Evolutionary conservation across 2,113 vertebrate genomes (phyloP).

Genomic region (Motacilla tschutschensis): DNA sequence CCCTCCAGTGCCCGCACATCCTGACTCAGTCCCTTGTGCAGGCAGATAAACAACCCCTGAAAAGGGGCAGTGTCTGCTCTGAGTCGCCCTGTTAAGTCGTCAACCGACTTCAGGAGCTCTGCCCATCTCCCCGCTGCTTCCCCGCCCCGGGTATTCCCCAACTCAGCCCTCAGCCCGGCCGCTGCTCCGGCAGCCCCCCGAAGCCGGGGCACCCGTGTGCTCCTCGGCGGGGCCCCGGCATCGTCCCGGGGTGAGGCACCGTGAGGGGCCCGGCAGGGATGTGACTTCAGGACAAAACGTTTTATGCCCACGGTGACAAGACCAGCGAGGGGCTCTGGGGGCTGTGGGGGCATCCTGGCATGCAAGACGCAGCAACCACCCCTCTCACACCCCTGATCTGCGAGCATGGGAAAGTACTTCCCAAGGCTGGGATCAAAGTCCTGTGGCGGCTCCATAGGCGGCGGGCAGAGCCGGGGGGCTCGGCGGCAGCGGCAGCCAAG

Average conservation of each 20-base stretch:
- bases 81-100: neutral
- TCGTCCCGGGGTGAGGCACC: neutral
- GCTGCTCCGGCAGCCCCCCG: neutral
- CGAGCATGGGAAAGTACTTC: neutral
- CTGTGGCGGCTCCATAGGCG: neutral
- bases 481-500: fast-evolving
- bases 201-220: neutral
- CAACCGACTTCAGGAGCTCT: neutral
- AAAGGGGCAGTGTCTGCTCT: conserved; percentile 7
- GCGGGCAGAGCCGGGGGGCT: neutral
- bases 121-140: neutral
- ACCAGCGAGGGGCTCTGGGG: neutral
- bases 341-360: neutral
- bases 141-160: neutral
- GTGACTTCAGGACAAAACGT: neutral
- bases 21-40: conserved; percentile 3
- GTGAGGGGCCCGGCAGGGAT: neutral
- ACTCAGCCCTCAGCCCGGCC: neutral
- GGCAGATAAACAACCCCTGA: conserved; percentile 18
- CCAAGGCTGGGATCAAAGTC: fast-evolving
- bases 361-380: fast-evolving
- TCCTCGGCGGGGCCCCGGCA: neutral
- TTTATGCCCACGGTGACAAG: fast-evolving
- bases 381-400: neutral
- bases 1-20: neutral